Evolutionary conservation across 1,140 invertebrate genomes (phyloP).

Genomic region (Mylabris phalerata): DNA sequence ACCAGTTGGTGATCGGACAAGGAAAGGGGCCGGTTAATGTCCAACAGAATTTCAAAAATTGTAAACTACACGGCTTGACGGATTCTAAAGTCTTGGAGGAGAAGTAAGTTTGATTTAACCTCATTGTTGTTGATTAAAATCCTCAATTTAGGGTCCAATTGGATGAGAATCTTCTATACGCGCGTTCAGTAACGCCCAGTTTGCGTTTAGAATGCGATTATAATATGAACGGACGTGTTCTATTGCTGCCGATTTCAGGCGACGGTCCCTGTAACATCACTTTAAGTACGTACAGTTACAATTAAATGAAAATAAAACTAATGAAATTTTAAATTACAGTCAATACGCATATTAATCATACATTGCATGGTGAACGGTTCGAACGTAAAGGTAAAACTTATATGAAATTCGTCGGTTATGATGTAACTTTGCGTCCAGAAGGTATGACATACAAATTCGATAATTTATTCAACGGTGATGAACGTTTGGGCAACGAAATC

Average conservation of each 20-base stretch:
- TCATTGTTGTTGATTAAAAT: slow-evolving; percentile 2
- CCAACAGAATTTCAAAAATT: slow-evolving; percentile 51
- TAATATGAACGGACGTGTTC: slow-evolving; percentile 45
- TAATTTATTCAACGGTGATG: slow-evolving; percentile 47
- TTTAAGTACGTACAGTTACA: slow-evolving; percentile 37
- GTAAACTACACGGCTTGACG: slow-evolving; percentile 52
- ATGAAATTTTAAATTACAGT: slow-evolving; percentile 21
- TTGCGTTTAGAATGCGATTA: slow-evolving; percentile 45
- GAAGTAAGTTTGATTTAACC: background rate
- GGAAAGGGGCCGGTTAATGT: slow-evolving; percentile 50
- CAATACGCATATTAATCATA: slow-evolving; percentile 32
- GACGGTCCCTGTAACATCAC: slow-evolving; percentile 45
- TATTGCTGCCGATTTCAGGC: slow-evolving; percentile 51
- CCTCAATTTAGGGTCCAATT: slow-evolving; percentile 32
- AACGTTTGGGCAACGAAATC: slow-evolving; percentile 41
- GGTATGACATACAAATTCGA: slow-evolving; percentile 40
- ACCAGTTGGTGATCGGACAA: slow-evolving; percentile 49
- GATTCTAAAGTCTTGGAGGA: background rate
- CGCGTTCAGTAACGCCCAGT: slow-evolving; percentile 34
- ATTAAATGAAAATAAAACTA: background rate
- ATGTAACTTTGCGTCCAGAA: slow-evolving; percentile 28
- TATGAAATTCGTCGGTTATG: slow-evolving; percentile 31
- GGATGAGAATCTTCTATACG: slow-evolving; percentile 31
- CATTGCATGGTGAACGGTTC: slow-evolving; percentile 31
- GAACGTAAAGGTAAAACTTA: slow-evolving; percentile 40